Conservation (phyloP, 2,113 vertebrate genomes). For the Hymenochirus boettgeri region DNA sequence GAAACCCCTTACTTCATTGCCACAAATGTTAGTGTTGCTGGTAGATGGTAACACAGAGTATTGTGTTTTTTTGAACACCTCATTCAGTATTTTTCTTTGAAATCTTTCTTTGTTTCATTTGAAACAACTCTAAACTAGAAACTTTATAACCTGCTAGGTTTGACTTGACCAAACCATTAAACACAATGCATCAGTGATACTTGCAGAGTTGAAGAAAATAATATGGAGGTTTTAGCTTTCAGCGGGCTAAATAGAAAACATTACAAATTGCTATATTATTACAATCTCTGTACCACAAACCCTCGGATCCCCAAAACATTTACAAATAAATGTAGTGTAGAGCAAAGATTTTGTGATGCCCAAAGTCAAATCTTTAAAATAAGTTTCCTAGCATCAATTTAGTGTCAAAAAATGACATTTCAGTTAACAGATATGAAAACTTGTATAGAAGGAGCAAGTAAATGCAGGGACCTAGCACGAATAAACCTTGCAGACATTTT, state of each 20-base stretch:
- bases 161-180: too few species aligned
- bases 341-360: not conserved
- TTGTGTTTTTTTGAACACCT: too few species aligned
- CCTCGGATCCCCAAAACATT: not conserved
- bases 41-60: too few species aligned
- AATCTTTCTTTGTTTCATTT: too few species aligned
- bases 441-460: not conserved
- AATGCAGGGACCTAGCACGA: not conserved
- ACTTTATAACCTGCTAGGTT: too few species aligned
- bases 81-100: too few species aligned
- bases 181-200: too few species aligned
- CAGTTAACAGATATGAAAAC: not conserved
- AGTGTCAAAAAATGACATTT: not conserved
- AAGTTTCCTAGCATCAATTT: not conserved
- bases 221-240: too few species aligned
- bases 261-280: not conserved
- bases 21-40: too few species aligned
- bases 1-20: too few species aligned
- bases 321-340: not conserved
- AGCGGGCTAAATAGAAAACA: not conserved
- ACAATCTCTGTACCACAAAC: not conserved
- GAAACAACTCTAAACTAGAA: too few species aligned
- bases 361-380: not conserved
- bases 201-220: too few species aligned
- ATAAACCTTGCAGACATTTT: conserved; percentile 16